Conservation (phyloP, 2,888 invertebrate species). For the Thelaira solivaga region DNA sequence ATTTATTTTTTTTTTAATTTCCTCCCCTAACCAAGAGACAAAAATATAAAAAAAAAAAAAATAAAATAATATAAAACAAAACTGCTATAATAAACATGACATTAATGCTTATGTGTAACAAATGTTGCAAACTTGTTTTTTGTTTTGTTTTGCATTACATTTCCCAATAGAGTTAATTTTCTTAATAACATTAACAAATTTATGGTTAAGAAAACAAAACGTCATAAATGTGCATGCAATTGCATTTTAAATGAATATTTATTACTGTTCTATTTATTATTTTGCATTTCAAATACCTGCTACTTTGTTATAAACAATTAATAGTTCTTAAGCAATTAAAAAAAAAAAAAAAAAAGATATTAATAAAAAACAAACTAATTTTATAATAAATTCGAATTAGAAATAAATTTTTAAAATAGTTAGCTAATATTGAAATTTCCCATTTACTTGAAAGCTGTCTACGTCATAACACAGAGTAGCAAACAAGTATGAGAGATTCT, state of each 20-base stretch:
- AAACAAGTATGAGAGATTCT: conserved; percentile 17
- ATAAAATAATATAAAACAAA: no score
- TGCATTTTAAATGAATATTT: conserved; percentile 32
- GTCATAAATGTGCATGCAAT: background rate
- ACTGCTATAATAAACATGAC: background rate
- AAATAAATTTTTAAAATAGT: background rate
- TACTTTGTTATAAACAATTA: conserved; percentile 42
- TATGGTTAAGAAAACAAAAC: background rate
- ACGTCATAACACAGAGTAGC: background rate
- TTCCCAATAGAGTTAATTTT: background rate
- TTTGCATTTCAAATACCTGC: conserved; percentile 53
- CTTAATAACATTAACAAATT: background rate
- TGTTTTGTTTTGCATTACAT: no score
- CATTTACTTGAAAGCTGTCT: conserved; percentile 44
- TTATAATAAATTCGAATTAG: conserved; percentile 18
- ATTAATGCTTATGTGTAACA: conserved; percentile 8
- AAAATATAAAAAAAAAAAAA: no score
- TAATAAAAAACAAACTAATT: no score
- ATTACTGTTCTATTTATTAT: conserved; percentile 54
- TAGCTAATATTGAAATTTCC: conserved; percentile 49
- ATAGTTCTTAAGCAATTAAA: conserved; percentile 39
- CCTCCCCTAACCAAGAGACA: no score
- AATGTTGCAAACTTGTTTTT: conserved; percentile 34
- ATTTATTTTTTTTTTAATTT: no score
- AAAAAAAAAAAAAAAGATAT: no score